Evolutionary conservation across 2,113 vertebrate species (phyloP), one percentile per base, ranked within the genome.

Genomic region (Oncorhynchus mykiss): DNA sequence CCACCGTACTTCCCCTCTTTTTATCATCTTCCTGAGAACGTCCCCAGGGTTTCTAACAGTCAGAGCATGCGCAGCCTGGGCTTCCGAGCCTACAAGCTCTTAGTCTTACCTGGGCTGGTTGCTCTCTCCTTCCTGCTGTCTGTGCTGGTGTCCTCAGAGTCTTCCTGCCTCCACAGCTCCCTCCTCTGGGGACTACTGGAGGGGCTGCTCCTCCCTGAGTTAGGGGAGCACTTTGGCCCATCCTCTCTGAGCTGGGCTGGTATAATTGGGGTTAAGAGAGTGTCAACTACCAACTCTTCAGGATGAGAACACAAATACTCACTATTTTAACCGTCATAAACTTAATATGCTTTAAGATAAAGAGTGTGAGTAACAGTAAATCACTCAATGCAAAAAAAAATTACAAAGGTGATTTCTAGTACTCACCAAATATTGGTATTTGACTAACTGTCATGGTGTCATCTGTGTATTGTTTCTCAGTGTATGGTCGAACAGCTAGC

Each of bases 351-450:
- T 54, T 54, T 18, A 0, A 70, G 48, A 18, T 4, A 1, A 24
- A 45, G 22, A 31, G 14, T 67, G 25, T n/a, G 39, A 18, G 27
- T 12, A 45, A 45, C 39, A 45, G 39, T 45, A 45, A 45, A 45
- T 45, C 3, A 45, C 39, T 12, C 39, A 45, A 45, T 12, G 59
- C 2, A 3, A 2, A n/a, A 48, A 16, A 31, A 11, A 67, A 27
- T 0, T 5, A 4, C 25, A 59, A 75, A 5, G 16, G 20, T 1
- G 9, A 18, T 54, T 54, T 54, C 4, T 54, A 54, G 14, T 54
- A 16, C 96, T 95, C 86, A 99, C 98, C 94, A 75, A 94, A 87
- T 45, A 98, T 87, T 1, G 96, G 96, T 34, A 99, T 87, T 13
- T 98, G 97, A 70, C 76, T 27, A 51, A 99, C 95, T 0, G 93